Percentiles rank a stretch among this genome's conserved stretches.
These are phyloP conservation scores for Heterochromis multidens DNA, from an alignment of 2,113 vertebrate genomes.

Conservation along the genomic window DNA sequence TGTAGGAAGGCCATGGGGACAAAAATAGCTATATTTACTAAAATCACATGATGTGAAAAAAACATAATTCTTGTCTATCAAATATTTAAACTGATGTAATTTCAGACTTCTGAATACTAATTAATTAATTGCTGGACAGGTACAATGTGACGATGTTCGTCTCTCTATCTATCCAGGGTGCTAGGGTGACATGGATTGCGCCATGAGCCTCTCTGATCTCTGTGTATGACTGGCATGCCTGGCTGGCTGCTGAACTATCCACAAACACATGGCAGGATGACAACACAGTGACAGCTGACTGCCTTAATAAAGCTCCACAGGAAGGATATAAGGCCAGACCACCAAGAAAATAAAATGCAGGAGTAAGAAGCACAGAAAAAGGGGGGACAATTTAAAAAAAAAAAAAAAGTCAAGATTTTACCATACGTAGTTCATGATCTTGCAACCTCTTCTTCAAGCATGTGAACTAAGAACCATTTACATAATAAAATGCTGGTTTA, in stretches of 20 bases:
- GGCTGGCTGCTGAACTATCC: conserved; percentile 17
- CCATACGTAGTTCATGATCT: background rate
- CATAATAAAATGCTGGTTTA: background rate
- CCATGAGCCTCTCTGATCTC: conserved; percentile 58
- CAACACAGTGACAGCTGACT: conserved; percentile 59
- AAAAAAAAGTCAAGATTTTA: background rate
- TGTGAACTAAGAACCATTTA: background rate
- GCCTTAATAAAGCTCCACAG: conserved; percentile 39
- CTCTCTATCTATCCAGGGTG: conserved; percentile 6
- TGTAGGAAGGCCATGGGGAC: background rate
- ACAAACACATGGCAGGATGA: conserved; percentile 50
- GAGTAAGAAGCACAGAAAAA: background rate
- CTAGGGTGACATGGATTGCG: conserved; percentile 42
- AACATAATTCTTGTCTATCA: background rate
- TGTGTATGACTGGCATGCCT: conserved; percentile 40
- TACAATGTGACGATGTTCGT: background rate
- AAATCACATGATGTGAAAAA: background rate
- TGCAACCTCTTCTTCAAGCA: background rate
- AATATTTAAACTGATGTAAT: background rate
- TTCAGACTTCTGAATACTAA: background rate
- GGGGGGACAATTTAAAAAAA: background rate
- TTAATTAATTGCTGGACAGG: conserved; percentile 27
- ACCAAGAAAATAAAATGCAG: conserved; percentile 1
- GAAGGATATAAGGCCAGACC: background rate
- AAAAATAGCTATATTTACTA: background rate